Percentiles rank a stretch among this genome's conserved stretches.
These are phyloP conservation scores for Cavia aperea DNA, from an alignment of 2,113 vertebrate species.

Conservation along the genomic window DNA sequence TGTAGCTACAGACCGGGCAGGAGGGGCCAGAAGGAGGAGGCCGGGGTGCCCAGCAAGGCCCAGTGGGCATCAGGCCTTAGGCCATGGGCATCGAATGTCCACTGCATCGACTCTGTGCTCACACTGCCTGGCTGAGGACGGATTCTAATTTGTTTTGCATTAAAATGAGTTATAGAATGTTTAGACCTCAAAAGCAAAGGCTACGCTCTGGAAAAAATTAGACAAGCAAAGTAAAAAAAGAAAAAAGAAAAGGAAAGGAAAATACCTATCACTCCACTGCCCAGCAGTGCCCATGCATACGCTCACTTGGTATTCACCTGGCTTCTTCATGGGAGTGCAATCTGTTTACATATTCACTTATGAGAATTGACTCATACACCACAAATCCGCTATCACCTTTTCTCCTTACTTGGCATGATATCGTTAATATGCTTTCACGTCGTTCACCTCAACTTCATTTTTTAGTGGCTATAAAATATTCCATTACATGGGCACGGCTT, in stretches of 20 bases:
- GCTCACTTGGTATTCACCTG: background rate
- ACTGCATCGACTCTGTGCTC: background rate
- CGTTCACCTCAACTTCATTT: background rate
- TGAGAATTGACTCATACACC: background rate
- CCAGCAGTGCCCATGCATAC: background rate
- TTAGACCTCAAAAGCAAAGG: background rate
- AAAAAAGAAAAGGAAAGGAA: background rate
- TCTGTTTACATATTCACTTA: background rate
- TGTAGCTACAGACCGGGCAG: background rate
- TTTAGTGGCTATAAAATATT: background rate
- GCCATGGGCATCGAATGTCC: background rate
- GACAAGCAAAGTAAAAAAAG: conserved; percentile 2
- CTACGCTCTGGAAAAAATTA: background rate
- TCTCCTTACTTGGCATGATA: background rate
- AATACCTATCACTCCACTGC: too few relatives aligned
- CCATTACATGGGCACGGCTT: background rate
- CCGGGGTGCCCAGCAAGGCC: background rate
- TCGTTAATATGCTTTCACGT: background rate
- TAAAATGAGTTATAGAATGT: background rate
- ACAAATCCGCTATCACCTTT: background rate
- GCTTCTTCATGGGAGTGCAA: background rate
- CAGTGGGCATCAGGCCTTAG: background rate
- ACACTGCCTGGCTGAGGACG: background rate
- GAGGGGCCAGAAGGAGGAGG: background rate
- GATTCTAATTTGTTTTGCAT: background rate